A percentile compares a stretch with the other conserved stretches of the same genome.
Evolutionary conservation across 2,888 invertebrate species (phyloP).

Genomic region (Sisyra nigra): DNA sequence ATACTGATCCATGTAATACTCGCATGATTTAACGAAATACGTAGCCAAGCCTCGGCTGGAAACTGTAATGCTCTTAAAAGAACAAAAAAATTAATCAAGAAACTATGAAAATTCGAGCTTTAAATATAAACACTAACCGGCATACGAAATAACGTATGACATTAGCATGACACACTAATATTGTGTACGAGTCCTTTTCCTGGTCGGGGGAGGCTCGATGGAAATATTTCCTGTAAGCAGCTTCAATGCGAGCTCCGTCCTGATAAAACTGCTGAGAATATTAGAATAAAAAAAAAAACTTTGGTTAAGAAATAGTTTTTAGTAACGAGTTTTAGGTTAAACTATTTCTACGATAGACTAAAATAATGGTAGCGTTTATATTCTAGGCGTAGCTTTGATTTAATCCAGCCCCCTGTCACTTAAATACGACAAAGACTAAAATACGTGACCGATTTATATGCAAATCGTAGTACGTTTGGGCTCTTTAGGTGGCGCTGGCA

Average conservation of each 20-base stretch:
- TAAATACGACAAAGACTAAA: too few relatives aligned
- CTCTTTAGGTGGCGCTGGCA: too few relatives aligned
- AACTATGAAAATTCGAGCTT: too few relatives aligned
- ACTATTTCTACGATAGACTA: constrained; percentile 7
- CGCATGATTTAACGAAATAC: constrained; percentile 79
- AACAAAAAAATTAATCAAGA: constrained; percentile 20
- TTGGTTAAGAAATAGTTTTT: too few relatives aligned
- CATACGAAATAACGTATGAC: constrained; percentile 94
- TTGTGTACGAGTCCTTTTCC: constrained; percentile 65
- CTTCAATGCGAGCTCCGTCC: constrained; percentile 89
- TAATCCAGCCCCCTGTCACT: too few relatives aligned
- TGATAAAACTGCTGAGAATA: constrained; percentile 73
- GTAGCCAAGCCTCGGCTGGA: constrained; percentile 92
- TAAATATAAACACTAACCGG: constrained; percentile 40
- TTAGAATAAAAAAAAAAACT: constrained; percentile 16
- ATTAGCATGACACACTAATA: constrained; percentile 94
- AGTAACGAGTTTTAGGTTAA: too few relatives aligned
- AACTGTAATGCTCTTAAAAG: constrained; percentile 95
- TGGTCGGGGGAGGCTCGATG: constrained; percentile 74
- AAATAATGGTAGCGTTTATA: too few relatives aligned
- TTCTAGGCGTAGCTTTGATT: too few relatives aligned
- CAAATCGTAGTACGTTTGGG: too few relatives aligned
- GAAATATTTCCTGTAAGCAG: constrained; percentile 86
- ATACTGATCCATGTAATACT: constrained; percentile 88
- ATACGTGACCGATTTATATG: too few relatives aligned